Evolutionary conservation across 1,140 invertebrate genomes (phyloP).

Genomic region (Heliconius himera): DNA sequence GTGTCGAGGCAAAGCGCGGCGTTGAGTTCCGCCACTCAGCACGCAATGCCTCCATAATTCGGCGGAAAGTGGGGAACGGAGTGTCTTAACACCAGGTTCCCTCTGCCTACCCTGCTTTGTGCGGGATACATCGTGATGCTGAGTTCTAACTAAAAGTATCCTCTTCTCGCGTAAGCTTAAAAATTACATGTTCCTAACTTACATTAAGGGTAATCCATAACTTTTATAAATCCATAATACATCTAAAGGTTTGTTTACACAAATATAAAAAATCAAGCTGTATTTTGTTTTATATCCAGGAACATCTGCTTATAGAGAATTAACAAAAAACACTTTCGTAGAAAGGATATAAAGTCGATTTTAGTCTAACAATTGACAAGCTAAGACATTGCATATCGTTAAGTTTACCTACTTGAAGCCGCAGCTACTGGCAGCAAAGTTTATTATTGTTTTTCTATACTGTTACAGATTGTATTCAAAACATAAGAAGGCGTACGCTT

Average conservation of each 20-base stretch:
- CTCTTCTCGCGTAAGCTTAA: background rate
- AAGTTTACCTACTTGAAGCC: slow-evolving; percentile 51
- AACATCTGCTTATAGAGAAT: slow-evolving; percentile 34
- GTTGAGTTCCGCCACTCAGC: too few relatives aligned
- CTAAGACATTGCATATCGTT: slow-evolving; percentile 45
- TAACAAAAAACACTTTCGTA: slow-evolving; percentile 18
- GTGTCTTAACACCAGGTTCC: too few relatives aligned
- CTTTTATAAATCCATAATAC: slow-evolving; percentile 26
- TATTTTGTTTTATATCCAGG: slow-evolving; percentile 38
- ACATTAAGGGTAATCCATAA: background rate
- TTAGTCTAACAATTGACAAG: slow-evolving; percentile 45
- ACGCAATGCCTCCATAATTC: too few relatives aligned
- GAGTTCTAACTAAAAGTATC: background rate
- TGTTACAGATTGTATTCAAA: slow-evolving; percentile 81
- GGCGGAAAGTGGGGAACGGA: too few relatives aligned
- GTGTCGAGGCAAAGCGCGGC: too few relatives aligned
- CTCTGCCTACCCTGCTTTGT: too few relatives aligned
- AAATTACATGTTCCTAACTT: background rate
- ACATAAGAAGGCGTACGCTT: slow-evolving; percentile 62
- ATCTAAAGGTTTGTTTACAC: slow-evolving; percentile 38
- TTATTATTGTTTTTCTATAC: slow-evolving; percentile 81
- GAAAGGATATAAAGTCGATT: slow-evolving; percentile 31
- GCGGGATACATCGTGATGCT: too few relatives aligned
- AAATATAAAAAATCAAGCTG: slow-evolving; percentile 43
- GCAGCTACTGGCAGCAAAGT: slow-evolving; percentile 53